Percentiles rank a stretch among this genome's conserved stretches.
phyloP scores from a whole-genome alignment of 1,140 invertebrate genomes.

The Drosophila persimilis region DNA sequence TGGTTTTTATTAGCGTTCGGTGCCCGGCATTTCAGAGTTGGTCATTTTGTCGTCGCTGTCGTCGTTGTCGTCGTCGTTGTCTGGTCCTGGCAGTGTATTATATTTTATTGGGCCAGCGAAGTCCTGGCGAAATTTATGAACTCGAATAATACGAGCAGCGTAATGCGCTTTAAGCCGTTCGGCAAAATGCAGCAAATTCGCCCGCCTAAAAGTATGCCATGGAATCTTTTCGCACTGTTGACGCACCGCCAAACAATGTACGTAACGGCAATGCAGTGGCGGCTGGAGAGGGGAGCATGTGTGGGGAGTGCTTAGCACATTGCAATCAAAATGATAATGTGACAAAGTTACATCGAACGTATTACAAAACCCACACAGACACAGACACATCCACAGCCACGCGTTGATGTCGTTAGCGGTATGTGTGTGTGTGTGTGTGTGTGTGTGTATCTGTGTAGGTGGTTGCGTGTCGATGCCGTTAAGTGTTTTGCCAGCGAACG shows the following conservation, averaged over 20 bases:
- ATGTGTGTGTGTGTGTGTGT: constrained; percentile 21
- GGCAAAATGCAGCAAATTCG: constrained; percentile 35
- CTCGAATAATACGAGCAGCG: background rate
- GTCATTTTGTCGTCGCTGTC: constrained; percentile 50
- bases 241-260: no score
- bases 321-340: constrained; percentile 65
- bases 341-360: constrained; percentile 56
- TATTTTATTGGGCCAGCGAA: constrained; percentile 63
- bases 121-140: constrained; percentile 29
- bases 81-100: constrained; percentile 66
- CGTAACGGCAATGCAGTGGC: no score
- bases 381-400: background rate
- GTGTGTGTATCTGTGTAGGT: constrained; percentile 9
- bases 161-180: constrained; percentile 43
- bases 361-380: constrained; percentile 16
- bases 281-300: background rate
- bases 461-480: constrained; percentile 34
- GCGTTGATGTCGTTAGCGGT: constrained; percentile 19
- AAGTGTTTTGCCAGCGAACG: constrained; percentile 50
- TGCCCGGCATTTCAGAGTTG: constrained; percentile 55
- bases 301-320: constrained; percentile 56
- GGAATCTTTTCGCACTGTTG: no score
- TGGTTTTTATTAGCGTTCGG: constrained; percentile 63
- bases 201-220: constrained; percentile 17
- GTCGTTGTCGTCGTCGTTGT: constrained; percentile 23